A percentile compares a stretch with the other conserved stretches of the same genome.
Evolutionary conservation across 2,113 vertebrate species (phyloP).

Genomic region (Polypterus senegalus): DNA sequence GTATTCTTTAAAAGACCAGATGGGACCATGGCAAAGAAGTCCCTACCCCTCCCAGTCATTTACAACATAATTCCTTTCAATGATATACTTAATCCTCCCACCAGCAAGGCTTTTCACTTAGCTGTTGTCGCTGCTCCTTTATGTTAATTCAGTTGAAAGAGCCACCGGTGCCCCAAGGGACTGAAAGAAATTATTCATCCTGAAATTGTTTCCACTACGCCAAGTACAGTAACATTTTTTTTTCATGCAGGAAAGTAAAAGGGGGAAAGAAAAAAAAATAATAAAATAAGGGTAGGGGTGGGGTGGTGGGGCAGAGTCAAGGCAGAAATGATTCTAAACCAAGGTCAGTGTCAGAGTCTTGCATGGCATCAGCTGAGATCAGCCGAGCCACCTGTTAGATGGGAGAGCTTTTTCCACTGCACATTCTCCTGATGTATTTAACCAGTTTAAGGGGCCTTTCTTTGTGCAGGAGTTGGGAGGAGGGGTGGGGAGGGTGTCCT

Average conservation of each 20-base stretch:
- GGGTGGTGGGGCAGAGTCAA: background rate
- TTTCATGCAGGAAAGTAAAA: conserved; percentile 26
- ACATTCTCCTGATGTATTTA: conserved; percentile 67
- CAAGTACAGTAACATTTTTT: conserved; percentile 81
- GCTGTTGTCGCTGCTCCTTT: conserved; percentile 86
- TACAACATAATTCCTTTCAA: conserved; percentile 98
- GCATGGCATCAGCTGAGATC: conserved; percentile 84
- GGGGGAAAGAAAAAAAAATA: background rate
- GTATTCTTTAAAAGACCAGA: conserved; percentile 99
- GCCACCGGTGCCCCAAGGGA: conserved; percentile 61
- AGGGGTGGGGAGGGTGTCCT: conserved; percentile 25
- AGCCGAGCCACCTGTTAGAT: conserved; percentile 84
- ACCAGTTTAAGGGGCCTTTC: conserved; percentile 71
- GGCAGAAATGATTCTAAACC: conserved; percentile 62
- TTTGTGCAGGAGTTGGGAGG: conserved; percentile 27
- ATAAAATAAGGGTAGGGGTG: conserved; percentile 1
- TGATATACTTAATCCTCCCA: conserved; percentile 98
- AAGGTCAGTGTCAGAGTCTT: conserved; percentile 75
- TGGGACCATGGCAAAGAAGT: conserved; percentile 75
- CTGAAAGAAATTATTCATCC: conserved; percentile 83
- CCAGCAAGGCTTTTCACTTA: conserved; percentile 89
- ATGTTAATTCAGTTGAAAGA: conserved; percentile 81
- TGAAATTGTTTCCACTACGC: conserved; percentile 83
- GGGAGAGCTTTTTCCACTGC: conserved; percentile 47
- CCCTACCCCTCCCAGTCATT: conserved; percentile 81